Conservation (phyloP, 2,888 invertebrate genomes). For the Caenorhabditis sp. region DNA sequence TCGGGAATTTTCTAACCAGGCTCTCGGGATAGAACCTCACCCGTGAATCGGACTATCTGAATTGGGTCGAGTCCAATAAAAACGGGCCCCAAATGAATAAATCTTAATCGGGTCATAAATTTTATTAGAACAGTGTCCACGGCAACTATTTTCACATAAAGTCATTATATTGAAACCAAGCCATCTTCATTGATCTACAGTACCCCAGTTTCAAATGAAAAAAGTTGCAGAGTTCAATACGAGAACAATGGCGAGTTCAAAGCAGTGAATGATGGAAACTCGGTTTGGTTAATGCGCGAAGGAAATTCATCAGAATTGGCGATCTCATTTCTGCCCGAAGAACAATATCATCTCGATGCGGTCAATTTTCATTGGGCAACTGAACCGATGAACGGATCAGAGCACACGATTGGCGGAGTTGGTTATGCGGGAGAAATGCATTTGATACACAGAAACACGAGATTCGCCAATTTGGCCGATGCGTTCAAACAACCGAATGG, state of each 20-base stretch:
- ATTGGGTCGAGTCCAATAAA: no score
- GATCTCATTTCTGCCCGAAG: slow-evolving; percentile 61
- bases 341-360: slow-evolving; percentile 67
- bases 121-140: no score
- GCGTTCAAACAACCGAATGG: slow-evolving; percentile 70
- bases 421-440: slow-evolving; percentile 70
- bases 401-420: slow-evolving; percentile 70
- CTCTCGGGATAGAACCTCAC: no score
- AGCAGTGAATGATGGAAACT: slow-evolving; percentile 59
- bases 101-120: no score
- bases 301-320: slow-evolving; percentile 56
- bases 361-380: slow-evolving; percentile 69
- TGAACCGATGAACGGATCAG: slow-evolving; percentile 71
- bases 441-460: slow-evolving; percentile 67
- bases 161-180: no score
- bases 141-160: no score
- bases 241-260: slow-evolving; percentile 62
- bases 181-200: no score
- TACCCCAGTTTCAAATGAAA: slow-evolving; percentile 26
- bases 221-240: slow-evolving; percentile 64
- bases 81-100: no score
- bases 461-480: slow-evolving; percentile 66
- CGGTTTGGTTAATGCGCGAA: slow-evolving; percentile 50
- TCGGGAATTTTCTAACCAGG: no score
- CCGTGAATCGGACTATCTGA: no score